Conservation (phyloP, 2,113 vertebrate species). For the Gobius niger region DNA sequence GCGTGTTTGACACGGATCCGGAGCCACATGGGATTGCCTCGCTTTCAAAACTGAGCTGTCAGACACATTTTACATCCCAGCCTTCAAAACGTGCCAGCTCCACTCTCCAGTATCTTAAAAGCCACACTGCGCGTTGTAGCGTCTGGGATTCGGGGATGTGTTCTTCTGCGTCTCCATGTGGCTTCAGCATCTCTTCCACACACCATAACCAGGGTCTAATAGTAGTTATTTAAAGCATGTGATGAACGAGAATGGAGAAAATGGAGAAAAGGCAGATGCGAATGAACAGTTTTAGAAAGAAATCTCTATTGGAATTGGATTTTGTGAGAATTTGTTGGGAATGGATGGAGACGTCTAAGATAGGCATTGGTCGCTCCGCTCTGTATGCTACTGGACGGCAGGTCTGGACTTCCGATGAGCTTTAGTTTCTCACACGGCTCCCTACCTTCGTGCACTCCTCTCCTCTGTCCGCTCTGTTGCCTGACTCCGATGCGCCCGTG, state of each 20-base stretch:
- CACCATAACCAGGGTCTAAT: constrained; percentile 27
- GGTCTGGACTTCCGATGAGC: constrained; percentile 16
- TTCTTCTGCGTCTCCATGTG: constrained; percentile 4
- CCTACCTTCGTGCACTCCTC: no score
- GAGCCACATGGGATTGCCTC: constrained; percentile 15
- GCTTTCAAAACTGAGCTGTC: not conserved
- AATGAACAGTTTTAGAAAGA: not conserved
- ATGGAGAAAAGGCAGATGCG: not conserved
- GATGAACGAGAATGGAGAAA: no score
- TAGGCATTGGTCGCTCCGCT: not conserved
- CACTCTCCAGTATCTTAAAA: not conserved
- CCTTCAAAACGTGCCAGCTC: not conserved
- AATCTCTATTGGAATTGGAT: not conserved
- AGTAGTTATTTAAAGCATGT: not conserved
- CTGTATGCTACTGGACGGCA: not conserved
- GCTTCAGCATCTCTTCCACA: constrained; percentile 12
- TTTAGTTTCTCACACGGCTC: not conserved
- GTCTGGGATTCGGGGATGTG: not conserved
- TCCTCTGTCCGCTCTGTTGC: constrained; percentile 9
- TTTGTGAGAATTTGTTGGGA: not conserved
- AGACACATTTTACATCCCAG: constrained; percentile 7
- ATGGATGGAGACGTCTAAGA: not conserved
- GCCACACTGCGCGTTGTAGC: not conserved
- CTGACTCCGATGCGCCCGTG: constrained; percentile 22
- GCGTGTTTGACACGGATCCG: constrained; percentile 13